phyloP scores from a whole-genome alignment of 2,797 vertebrate species.

The Momotus momota region DNA sequence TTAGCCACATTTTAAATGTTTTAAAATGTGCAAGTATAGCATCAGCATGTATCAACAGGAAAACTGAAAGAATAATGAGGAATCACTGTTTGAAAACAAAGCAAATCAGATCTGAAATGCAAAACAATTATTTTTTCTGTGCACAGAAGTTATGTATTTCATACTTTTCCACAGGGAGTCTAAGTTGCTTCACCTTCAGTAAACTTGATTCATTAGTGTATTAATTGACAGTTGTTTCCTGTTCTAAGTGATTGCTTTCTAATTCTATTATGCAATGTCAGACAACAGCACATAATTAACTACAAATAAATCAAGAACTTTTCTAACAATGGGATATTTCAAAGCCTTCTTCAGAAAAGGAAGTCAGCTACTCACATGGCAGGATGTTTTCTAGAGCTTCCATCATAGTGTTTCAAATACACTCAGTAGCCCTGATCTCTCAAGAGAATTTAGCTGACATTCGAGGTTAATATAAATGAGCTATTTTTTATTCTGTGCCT shows the following conservation, averaged over 20 bases:
- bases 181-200: slow-evolving; percentile 32
- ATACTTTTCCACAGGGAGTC: not conserved
- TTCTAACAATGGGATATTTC: slow-evolving; percentile 9
- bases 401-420: not conserved
- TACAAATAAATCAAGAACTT: slow-evolving; percentile 66
- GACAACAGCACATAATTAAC: slow-evolving; percentile 72
- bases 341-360: slow-evolving; percentile 2
- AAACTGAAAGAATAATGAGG: not conserved
- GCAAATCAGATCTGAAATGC: not conserved
- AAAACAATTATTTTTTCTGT: not conserved
- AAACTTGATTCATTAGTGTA: slow-evolving; percentile 74
- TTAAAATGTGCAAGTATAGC: not conserved
- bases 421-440: not conserved
- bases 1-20: not conserved
- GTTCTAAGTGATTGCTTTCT: slow-evolving; percentile 68
- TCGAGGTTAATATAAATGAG: not conserved
- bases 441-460: not conserved
- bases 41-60: fast-evolving
- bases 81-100: not conserved
- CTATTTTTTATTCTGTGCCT: not conserved
- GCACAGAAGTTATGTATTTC: not conserved
- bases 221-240: slow-evolving; percentile 75
- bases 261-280: slow-evolving; percentile 70
- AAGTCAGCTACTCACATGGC: not conserved
- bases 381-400: not conserved